These are phyloP conservation scores for Tadarida brasiliensis DNA, from an alignment of 2,797 vertebrate genomes.

Conservation along the genomic window DNA sequence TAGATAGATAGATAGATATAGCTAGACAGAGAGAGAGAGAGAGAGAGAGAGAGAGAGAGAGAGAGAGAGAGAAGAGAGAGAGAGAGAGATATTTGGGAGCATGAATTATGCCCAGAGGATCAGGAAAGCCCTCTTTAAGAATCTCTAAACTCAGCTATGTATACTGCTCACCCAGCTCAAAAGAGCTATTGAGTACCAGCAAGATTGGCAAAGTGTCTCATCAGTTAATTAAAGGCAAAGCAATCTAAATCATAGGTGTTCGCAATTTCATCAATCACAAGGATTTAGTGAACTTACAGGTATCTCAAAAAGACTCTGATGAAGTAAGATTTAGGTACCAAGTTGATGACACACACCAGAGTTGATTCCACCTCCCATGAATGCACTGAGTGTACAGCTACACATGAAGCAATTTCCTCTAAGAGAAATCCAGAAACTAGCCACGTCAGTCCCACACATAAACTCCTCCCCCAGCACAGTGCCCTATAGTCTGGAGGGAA, in stretches of 20 bases:
- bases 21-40: not conserved
- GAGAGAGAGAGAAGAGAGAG: not conserved
- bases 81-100: not conserved
- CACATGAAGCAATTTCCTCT: not conserved
- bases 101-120: not conserved
- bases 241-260: not conserved
- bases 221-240: conserved; percentile 25
- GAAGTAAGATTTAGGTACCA: not conserved
- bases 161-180: not conserved
- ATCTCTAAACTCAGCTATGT: not conserved
- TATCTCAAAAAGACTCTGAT: conserved; percentile 28
- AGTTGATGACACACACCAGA: not conserved
- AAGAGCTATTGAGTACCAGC: not conserved
- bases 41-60: not conserved
- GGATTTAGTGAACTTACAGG: not conserved
- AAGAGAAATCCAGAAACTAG: not conserved
- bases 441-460: not conserved
- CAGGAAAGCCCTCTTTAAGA: not conserved
- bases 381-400: not conserved
- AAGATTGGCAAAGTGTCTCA: not conserved
- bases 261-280: not conserved
- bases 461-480: not conserved
- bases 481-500: not conserved
- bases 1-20: not conserved
- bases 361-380: not conserved